These are phyloP conservation scores for Sphaerophoria rueppellii DNA, from an alignment of 2,888 invertebrate species.

Conservation along the genomic window DNA sequence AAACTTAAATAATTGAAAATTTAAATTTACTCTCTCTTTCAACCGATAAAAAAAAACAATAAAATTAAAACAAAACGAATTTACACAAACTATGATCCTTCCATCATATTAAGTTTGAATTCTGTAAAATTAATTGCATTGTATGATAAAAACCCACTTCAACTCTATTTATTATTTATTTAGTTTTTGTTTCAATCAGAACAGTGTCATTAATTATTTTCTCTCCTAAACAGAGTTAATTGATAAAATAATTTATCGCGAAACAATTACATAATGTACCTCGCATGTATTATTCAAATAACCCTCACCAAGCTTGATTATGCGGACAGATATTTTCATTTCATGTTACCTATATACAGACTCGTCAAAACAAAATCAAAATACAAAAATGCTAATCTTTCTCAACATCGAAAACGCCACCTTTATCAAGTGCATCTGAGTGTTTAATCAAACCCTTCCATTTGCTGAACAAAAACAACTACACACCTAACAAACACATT, in stretches of 20 bases:
- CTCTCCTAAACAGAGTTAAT: not conserved
- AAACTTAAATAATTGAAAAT: no score
- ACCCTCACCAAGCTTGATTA: constrained; percentile 59
- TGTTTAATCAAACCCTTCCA: constrained; percentile 8
- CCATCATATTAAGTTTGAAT: no score
- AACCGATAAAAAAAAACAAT: no score
- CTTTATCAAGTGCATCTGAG: not conserved
- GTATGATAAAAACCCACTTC: no score
- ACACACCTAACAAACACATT: not conserved
- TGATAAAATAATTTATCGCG: constrained; percentile 52
- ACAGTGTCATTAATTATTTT: no score
- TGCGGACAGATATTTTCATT: constrained; percentile 58
- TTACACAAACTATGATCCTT: no score
- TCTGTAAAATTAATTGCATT: no score
- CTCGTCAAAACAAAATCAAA: constrained; percentile 54
- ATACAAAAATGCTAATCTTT: constrained; percentile 40
- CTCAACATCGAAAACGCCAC: not conserved
- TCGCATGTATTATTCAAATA: constrained; percentile 46
- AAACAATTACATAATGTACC: constrained; percentile 69
- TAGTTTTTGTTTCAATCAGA: no score
- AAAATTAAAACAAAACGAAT: no score
- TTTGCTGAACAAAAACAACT: not conserved
- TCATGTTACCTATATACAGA: not conserved
- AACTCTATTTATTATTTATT: no score
- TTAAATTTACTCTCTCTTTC: no score